These are phyloP conservation scores for Chymomyza procnemis DNA, from an alignment of 2,888 invertebrate species.

Conservation along the genomic window DNA sequence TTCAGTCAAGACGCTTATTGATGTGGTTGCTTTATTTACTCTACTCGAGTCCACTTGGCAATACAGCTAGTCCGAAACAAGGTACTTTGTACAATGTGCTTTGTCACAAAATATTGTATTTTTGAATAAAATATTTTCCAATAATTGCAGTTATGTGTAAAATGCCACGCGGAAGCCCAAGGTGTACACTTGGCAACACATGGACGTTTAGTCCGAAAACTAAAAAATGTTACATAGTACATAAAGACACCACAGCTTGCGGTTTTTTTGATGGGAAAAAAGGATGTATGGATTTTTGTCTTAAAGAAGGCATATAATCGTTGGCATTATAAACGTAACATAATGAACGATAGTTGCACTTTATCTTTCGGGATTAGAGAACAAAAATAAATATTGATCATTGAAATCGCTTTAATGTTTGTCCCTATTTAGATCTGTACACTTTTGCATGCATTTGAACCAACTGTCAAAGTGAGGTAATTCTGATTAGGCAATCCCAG, in stretches of 20 bases:
- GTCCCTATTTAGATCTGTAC: no score
- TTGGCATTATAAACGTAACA: no score
- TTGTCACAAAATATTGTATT: neutral
- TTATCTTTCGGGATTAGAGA: no score
- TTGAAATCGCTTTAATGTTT: no score
- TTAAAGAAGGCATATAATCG: neutral
- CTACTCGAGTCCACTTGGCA: no score
- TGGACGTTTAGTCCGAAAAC: constrained; percentile 22
- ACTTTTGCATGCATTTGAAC: no score
- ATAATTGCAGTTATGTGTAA: neutral
- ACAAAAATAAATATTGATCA: no score
- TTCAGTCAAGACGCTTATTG: no score
- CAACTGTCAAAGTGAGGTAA: no score
- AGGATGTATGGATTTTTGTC: constrained; percentile 28
- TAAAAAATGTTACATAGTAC: constrained; percentile 15
- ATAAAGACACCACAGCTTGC: neutral
- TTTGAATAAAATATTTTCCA: neutral
- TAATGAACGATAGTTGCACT: no score
- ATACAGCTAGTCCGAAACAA: neutral
- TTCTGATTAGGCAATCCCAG: no score
- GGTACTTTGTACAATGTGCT: neutral
- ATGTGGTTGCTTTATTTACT: no score
- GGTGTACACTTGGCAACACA: constrained; percentile 14
- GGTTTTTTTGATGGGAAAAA: constrained; percentile 28
- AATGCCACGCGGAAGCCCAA: neutral